Evolutionary conservation across 2,113 vertebrate genomes (phyloP), one percentile per base, ranked within the genome.

Genomic region (Ceyx margarethae): DNA sequence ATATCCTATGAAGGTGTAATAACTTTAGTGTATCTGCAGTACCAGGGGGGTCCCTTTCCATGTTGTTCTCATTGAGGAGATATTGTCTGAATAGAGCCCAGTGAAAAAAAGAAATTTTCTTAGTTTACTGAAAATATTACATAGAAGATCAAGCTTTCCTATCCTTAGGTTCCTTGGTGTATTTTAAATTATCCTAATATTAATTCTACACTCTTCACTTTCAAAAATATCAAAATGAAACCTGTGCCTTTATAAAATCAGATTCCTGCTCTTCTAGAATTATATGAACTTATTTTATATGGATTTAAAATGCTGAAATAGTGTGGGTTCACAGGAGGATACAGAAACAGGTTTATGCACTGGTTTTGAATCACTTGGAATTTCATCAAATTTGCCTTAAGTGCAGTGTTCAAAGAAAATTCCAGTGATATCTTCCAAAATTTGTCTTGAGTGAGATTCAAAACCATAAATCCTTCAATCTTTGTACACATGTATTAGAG

Each of bases 261-360:
- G 4, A 50, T 35, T 25, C 7, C 35, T 78, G 18, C 11, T 14
- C 28, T 53, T 89, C 22, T 45, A 48, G 29, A 75, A 14, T 2
- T 3, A 33, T 0, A 0, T 53, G 23, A 4, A 68, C 37, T 45
- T 85, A 10, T 48, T 89, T 84, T 13, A 22, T 42, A 54, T 13
- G 6, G 7, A 81, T 74, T 46, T 45, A 11, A 74, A 87, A 64
- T 42, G 20, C 40, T 77, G 45, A 15, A 83, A 58, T 62, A 21
- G 3, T 8, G 29, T 48, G 54, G 33, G 85, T 94, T 95, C 91
- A 95, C 60, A 67, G 53, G 76, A 93, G 91, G 91, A 94, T 61
- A 95, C 33, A 87, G 72, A 81, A 83, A 33, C 60, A 66, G 28
- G 21, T 16, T 80, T 89, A 79, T 85, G 42, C 28, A 28, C 66